Evolutionary conservation across 2,113 vertebrate species (phyloP), one percentile per base, ranked within the genome.

Genomic region (Oceanites oceanicus): DNA sequence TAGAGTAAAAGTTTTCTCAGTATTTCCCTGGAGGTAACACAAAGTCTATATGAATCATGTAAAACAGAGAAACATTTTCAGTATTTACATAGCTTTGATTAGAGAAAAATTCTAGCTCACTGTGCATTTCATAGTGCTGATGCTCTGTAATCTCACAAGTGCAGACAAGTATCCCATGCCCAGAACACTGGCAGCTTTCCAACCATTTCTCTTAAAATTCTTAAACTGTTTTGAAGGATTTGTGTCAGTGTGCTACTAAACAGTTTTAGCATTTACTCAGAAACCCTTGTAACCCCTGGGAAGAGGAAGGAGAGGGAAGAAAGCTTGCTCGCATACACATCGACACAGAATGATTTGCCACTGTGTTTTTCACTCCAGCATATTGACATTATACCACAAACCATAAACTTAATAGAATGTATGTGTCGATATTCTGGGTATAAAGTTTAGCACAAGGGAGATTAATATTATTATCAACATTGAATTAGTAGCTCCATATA

Each of bases 281-380:
- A 40, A 45, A 59, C 5, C 17, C 15, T 74, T 44, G 14, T 32
- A 55, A 9, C 11, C 17, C 26, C 72, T 25, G 62, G 45, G n/a
- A 88, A 36, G 55, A 80, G 45, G 81, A 23, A 90, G 59, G 23
- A 73, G 44, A 65, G 7, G 26, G 72, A 80, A 44, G 49, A 45
- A 89, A 25, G 26, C 2, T 61, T 47, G 9, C 32, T 91, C 16
- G 36, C 23, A 45, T n/a, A 7, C 21, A 23, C 11, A 13, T 8
- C 0, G 2, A 56, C 0, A 1, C 21, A 53, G 32, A 72, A 26
- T 3, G 5, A 8, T 86, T 63, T 72, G 19, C 76, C 63, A 29
- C 7, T 2, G 14, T 5, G 44, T 4, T 88, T 77, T 45, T 56
- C 53, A 42, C 38, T 26, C 22, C 50, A n/a, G 50, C 6, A 0